Evolutionary conservation across 2,113 vertebrate species (phyloP).

Genomic region (Muscicapa adusta): DNA sequence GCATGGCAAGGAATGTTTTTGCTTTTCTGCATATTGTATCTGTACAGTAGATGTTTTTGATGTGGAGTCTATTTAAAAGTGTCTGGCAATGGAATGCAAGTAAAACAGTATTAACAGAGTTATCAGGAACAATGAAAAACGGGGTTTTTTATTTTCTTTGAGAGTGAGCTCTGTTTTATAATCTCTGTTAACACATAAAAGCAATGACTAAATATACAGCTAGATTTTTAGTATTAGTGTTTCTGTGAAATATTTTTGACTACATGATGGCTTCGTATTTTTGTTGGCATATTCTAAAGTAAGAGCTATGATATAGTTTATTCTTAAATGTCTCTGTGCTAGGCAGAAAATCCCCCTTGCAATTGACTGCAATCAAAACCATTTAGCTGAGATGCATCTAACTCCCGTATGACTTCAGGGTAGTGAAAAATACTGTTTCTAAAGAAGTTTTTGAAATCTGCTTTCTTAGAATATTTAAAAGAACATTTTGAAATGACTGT

Average conservation of each 20-base stretch:
- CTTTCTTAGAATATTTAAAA: background rate
- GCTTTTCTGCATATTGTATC: background rate
- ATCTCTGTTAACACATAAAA: background rate
- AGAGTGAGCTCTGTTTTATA: background rate
- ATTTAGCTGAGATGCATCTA: background rate
- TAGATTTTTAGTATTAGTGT: background rate
- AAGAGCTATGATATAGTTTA: background rate
- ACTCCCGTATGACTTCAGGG: background rate
- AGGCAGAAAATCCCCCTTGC: background rate
- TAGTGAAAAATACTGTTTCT: background rate
- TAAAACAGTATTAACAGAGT: background rate
- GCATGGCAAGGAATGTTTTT: background rate
- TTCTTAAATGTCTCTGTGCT: background rate
- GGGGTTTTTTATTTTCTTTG: background rate
- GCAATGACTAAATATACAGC: background rate
- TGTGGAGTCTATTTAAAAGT: constrained; percentile 15
- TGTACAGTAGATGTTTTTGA: constrained; percentile 7
- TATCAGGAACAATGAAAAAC: background rate
- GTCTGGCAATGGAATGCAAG: background rate
- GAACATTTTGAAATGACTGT: background rate
- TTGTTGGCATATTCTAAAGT: background rate
- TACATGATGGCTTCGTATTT: background rate
- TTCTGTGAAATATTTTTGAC: constrained; percentile 21
- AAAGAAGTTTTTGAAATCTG: constrained; percentile 10
- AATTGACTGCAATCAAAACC: background rate